Conservation (phyloP, 2,797 vertebrate species). For the Cossypha heuglini region DNA sequence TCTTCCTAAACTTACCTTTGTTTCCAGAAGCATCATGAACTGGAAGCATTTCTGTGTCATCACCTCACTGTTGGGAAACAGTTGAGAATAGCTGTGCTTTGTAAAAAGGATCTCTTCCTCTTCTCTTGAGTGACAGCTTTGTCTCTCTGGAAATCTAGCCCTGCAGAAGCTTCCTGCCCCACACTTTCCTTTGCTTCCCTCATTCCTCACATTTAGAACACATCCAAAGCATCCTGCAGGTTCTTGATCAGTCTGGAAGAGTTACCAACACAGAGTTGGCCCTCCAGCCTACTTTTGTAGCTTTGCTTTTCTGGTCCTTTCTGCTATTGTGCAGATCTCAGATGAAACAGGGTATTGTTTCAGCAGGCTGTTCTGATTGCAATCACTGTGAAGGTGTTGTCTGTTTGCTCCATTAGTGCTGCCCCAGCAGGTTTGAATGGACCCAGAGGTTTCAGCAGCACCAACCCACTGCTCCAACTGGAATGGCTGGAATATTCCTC, state of each 20-base stretch:
- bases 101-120: not conserved
- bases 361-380: not conserved
- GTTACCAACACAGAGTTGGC: not conserved
- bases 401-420: not conserved
- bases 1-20: not conserved
- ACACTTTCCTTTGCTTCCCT: not conserved
- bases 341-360: slow-evolving; percentile 28
- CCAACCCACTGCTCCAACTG: not conserved
- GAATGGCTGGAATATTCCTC: not conserved
- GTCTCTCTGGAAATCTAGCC: not conserved
- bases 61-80: not conserved
- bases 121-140: not conserved
- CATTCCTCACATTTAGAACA: not conserved
- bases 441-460: not conserved
- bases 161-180: not conserved
- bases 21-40: not conserved
- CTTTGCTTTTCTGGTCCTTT: not conserved
- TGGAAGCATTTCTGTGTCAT: not conserved
- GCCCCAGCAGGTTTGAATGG: not conserved
- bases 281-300: not conserved
- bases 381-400: slow-evolving; percentile 28
- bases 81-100: not conserved
- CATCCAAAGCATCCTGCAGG: not conserved
- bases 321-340: not conserved
- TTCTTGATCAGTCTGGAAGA: not conserved